Base-by-base conservation (phyloP, 2,797 vertebrate genomes). In the Syngnathus rostellatus region DNA sequence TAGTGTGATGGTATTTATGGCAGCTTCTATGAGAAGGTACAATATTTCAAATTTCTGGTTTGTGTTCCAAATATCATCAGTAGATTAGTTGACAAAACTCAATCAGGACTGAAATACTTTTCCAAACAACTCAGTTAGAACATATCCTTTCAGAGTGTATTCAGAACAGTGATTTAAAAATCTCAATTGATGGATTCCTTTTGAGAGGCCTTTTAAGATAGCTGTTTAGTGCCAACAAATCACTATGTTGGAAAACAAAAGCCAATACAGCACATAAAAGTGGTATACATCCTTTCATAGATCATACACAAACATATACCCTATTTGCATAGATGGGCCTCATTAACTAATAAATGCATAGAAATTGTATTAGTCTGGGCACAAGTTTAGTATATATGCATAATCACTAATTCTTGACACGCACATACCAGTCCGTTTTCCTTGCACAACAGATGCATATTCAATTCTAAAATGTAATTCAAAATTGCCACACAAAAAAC, bases 131-230 rank as follows among this genome's bases (percentile, higher is more conserved):
- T 61, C 19, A 61, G 2, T n/a, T 7, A 41, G 5, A 21, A 19
- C 19, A 10, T 11, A 62, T 46, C 38, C 41, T 60, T 23, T 37
- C 40, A 60, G 53, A 31, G 66, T 62, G 10, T 62, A 25, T 46
- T 68, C 59, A 76, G 75, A 81, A 77, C 72, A 70, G 68, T 72
- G 67, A 75, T 82, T 77, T 75, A 70, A 67, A 76, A 65, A 62
- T 76, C 71, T 16, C 71, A 68, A 73, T 60, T 77, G 46, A 67
- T 57, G 70, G 77, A 70, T 79, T 77, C 81, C 78, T 73, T 71
- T 16, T 58, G 68, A 81, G 74, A 83, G 77, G 74, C 81, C 78
- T 86, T 84, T 85, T 85, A 85, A 82, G 81, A 77, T 79, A 74
- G 81, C 81, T 9, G 73, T 78, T 81, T 83, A 85, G 85, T 84